Evolutionary conservation across 1,140 invertebrate species (phyloP).

Genomic region (Leptinotarsa defecta): DNA sequence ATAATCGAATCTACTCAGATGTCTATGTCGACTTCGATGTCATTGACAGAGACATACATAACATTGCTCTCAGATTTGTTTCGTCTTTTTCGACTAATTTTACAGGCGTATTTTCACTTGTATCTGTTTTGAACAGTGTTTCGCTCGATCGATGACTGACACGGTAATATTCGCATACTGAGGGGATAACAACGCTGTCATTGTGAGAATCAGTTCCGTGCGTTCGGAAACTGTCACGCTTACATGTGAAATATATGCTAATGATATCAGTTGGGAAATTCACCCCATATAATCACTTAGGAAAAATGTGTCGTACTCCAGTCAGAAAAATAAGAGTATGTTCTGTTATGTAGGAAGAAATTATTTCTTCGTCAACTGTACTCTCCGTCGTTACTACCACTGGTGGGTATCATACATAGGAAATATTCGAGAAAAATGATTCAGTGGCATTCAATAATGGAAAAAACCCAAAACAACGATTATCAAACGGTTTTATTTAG

Average conservation of each 20-base stretch:
- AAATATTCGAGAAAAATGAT: no score
- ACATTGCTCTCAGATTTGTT: no score
- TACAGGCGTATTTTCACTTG: neutral
- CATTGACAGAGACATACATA: no score
- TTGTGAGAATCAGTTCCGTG: slow-evolving; percentile 5
- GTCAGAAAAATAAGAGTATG: neutral
- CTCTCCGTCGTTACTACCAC: no score
- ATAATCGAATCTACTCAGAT: no score
- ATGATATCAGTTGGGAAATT: slow-evolving; percentile 6
- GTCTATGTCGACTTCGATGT: no score
- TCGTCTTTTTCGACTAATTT: no score
- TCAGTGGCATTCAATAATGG: no score
- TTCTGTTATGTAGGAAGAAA: neutral
- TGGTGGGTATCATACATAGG: no score
- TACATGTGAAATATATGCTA: slow-evolving; percentile 6
- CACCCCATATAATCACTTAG: neutral
- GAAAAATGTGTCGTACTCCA: neutral
- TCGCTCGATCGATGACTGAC: neutral
- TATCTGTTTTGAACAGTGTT: slow-evolving; percentile 3
- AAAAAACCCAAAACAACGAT: no score
- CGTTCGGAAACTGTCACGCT: neutral
- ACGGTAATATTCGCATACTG: neutral
- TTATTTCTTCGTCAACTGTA: neutral
- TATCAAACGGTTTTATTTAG: no score
- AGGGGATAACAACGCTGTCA: neutral